A percentile compares a stretch with the other conserved stretches of the same genome.
These are phyloP conservation scores for Drosophila ambigua DNA, from an alignment of 1,140 invertebrate species.

Conservation along the genomic window DNA sequence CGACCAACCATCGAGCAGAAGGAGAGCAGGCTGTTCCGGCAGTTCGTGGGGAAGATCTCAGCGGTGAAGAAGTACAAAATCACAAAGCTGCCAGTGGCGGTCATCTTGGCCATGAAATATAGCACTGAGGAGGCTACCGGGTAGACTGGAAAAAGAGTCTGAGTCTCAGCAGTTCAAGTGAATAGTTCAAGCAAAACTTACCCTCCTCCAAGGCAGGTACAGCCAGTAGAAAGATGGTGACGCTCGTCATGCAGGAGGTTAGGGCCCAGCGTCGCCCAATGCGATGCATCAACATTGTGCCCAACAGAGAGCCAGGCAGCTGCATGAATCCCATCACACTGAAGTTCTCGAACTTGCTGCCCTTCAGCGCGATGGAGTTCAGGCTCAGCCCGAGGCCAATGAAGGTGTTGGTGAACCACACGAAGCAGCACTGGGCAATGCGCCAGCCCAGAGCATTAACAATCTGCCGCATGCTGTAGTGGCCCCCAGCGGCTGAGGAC, in stretches of 20 bases:
- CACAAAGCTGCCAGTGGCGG: slow-evolving; percentile 88
- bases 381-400: slow-evolving; percentile 92
- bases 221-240: slow-evolving; percentile 83
- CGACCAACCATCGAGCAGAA: slow-evolving; percentile 89
- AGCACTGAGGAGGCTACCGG: slow-evolving; percentile 84
- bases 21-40: slow-evolving; percentile 87
- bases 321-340: slow-evolving; percentile 88
- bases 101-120: slow-evolving; percentile 88
- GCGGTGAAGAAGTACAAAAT: slow-evolving; percentile 89
- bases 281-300: slow-evolving; percentile 86
- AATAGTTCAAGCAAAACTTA: slow-evolving; percentile 2
- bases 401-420: slow-evolving; percentile 88
- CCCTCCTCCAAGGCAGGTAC: slow-evolving; percentile 44
- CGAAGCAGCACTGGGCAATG: slow-evolving; percentile 87
- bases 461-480: slow-evolving; percentile 84
- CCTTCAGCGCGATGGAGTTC: slow-evolving; percentile 89
- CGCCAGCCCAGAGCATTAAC: slow-evolving; percentile 84
- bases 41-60: slow-evolving; percentile 89
- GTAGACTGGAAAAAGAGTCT: slow-evolving; percentile 37
- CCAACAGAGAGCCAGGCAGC: slow-evolving; percentile 88
- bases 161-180: background rate
- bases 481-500: slow-evolving; percentile 67
- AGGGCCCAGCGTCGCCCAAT: slow-evolving; percentile 86
- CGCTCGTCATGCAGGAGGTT: slow-evolving; percentile 81
- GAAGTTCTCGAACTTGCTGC: slow-evolving; percentile 89